Evolutionary conservation across 2,797 vertebrate species (phyloP), one percentile per base, ranked within the genome.

Genomic region (Lepidocolaptes lacrymiger): DNA sequence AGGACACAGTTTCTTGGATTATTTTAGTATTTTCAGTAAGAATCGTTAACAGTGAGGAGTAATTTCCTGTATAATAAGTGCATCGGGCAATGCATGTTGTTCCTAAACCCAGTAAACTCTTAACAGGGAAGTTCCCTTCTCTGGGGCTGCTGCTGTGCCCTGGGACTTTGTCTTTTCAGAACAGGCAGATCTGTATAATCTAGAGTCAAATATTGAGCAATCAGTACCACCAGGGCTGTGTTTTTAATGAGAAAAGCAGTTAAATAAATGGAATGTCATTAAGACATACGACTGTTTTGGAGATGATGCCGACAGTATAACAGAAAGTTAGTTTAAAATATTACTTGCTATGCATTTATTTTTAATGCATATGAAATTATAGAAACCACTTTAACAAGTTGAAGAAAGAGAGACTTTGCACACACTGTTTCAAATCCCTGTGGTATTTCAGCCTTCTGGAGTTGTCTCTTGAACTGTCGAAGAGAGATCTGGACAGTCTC

Each of bases 181-280:
- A 56, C 49, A 88, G 62, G 43, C 69, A 72, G 32, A 58, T 80
- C 68, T 92, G 75, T 79, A 56, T 64, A 74, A 94, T 77, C 75
- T 73, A 32, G 34, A 91, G 68, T 79, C 64, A 85, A 91, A 84
- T 2, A 1, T 20, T 73, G 59, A 95, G 88, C 73, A 84, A 75
- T 81, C 79, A 86, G 73, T 89, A 88, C 93, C 73, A 95, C 87
- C 92, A 95, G 76, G 59, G 66, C 48, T 91, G 76, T 89, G 82
- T 88, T 95, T 94, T 93, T 89, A 91, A 88, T 39, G 73, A 93
- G 85, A 85, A 93, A 87, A 88, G 11, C 63, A 92, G 79, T 97
- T 94, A 94, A 93, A 94, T 91, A 94, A 97, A 95, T 95, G 85
- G 36, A 89, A 95, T 76, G 89, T 96, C 91, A 73, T 89, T 72